These are phyloP conservation scores for Catharus bicknelli DNA, from an alignment of 2,113 vertebrate species.

Conservation along the genomic window DNA sequence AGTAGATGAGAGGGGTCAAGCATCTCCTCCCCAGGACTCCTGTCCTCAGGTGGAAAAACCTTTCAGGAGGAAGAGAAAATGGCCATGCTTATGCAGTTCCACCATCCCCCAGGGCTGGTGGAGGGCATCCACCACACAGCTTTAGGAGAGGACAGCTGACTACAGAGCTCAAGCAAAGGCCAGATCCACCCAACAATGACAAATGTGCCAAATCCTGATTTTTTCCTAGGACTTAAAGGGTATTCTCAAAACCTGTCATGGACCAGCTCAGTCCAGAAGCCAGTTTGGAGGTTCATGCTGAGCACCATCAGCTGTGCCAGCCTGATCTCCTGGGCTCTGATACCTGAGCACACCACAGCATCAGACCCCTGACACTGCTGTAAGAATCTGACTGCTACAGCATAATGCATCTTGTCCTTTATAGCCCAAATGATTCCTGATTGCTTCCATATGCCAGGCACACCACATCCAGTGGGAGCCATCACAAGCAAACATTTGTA, in stretches of 20 bases:
- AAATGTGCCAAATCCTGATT: background rate
- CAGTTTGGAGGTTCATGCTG: background rate
- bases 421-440: slow-evolving; percentile 8
- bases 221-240: background rate
- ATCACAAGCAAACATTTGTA: slow-evolving; percentile 19
- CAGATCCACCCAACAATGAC: background rate
- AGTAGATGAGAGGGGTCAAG: background rate
- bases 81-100: background rate
- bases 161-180: background rate
- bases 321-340: background rate
- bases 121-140: background rate
- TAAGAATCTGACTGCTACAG: background rate
- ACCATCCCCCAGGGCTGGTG: background rate
- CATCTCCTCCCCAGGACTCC: background rate
- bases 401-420: background rate
- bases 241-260: background rate
- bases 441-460: slow-evolving; percentile 52
- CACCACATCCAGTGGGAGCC: background rate
- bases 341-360: background rate
- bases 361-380: background rate
- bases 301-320: background rate
- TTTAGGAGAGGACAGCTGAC: background rate
- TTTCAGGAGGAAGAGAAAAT: background rate
- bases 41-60: background rate
- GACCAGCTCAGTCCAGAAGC: background rate